phyloP scores from a whole-genome alignment of 2,113 vertebrate genomes.

The Dicaeum eximium region DNA sequence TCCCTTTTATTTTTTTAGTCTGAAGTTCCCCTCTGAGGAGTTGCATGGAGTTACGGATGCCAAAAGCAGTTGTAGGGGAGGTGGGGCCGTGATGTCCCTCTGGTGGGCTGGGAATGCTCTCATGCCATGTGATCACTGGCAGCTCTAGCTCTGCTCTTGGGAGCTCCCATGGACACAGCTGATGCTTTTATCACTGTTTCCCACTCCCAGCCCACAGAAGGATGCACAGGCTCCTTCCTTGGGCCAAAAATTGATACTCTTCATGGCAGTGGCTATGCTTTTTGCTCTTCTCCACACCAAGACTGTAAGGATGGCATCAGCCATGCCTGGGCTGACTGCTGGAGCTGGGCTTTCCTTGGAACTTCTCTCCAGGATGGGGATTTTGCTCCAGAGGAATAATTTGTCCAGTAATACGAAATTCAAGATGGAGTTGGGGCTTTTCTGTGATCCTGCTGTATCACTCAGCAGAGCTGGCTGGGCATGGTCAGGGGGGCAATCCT shows the following conservation, averaged over 20 bases:
- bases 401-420: background rate
- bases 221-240: background rate
- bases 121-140: fast-evolving
- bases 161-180: background rate
- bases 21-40: background rate
- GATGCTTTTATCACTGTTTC: background rate
- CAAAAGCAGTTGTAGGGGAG: background rate
- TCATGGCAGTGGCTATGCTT: background rate
- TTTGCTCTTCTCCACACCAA: background rate
- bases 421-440: background rate
- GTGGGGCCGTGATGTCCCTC: fast-evolving
- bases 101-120: fast-evolving
- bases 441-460: background rate
- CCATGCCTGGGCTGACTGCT: background rate
- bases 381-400: background rate
- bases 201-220: background rate
- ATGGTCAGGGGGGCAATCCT: background rate
- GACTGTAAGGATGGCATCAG: background rate
- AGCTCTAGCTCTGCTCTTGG: background rate
- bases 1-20: background rate
- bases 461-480: background rate
- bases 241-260: background rate
- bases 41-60: fast-evolving
- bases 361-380: background rate
- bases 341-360: background rate